Conservation (phyloP, 2,113 vertebrate genomes). For the Mastomys natalensis region DNA sequence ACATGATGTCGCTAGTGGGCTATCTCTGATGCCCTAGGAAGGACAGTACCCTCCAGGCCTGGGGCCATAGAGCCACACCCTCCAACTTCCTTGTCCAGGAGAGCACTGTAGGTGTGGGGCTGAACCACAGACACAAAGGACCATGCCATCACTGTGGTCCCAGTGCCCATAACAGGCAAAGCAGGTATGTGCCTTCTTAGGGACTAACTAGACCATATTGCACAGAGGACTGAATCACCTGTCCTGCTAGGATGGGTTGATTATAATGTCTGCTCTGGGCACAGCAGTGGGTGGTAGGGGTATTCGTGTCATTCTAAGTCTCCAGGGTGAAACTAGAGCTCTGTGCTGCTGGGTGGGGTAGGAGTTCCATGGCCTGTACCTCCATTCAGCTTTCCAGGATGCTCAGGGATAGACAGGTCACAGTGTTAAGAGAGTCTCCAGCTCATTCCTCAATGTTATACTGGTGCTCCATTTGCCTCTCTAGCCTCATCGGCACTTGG, state of each 20-base stretch:
- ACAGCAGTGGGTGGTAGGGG: neutral
- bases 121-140: neutral
- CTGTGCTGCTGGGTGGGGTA: neutral
- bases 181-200: neutral
- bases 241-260: neutral
- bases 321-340: neutral
- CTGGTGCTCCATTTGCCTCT: neutral
- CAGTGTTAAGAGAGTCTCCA: rapidly evolving
- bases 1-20: rapidly evolving
- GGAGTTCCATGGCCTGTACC: neutral
- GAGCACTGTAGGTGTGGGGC: too few relatives aligned
- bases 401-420: rapidly evolving
- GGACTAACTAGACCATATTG: neutral
- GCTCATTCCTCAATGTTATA: rapidly evolving
- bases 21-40: neutral
- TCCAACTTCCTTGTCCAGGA: neutral
- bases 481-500: neutral
- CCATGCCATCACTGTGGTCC: rapidly evolving
- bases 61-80: neutral
- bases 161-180: rapidly evolving
- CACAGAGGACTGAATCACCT: neutral
- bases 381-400: too few relatives aligned
- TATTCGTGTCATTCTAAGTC: neutral
- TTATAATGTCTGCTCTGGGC: neutral
- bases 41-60: neutral